Evolutionary conservation across 1,140 invertebrate species (phyloP).

Genomic region (Archivesica marissinica): DNA sequence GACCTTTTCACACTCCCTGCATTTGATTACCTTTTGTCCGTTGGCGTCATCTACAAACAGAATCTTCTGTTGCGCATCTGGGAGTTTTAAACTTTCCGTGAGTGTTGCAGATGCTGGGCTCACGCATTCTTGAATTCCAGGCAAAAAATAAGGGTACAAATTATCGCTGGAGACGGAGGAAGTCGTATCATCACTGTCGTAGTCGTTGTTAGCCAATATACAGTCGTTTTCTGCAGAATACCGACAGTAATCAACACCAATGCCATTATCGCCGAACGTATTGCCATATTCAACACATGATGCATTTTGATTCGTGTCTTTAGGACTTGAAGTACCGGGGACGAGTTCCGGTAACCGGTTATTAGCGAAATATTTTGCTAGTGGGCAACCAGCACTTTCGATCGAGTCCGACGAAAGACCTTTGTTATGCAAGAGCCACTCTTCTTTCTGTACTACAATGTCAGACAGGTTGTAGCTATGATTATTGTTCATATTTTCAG

Average conservation of each 20-base stretch:
- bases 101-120: too few relatives aligned
- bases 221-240: too few relatives aligned
- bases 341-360: background rate
- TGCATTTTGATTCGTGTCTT: background rate
- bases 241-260: background rate
- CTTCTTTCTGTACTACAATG: constrained; percentile 6
- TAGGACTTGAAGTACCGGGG: background rate
- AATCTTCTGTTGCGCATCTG: constrained; percentile 20
- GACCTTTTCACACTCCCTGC: constrained; percentile 63
- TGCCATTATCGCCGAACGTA: background rate
- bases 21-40: constrained; percentile 64
- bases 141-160: background rate
- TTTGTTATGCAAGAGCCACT: background rate
- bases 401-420: background rate
- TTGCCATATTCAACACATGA: background rate
- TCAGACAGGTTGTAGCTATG: background rate
- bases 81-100: constrained; percentile 31
- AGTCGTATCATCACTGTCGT: constrained; percentile 30
- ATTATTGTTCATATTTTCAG: constrained; percentile 46
- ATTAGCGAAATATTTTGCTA: background rate
- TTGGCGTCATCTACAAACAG: background rate
- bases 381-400: background rate
- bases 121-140: background rate
- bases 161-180: constrained; percentile 29
- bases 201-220: constrained; percentile 1